Evolutionary conservation across 2,113 vertebrate species (phyloP), one percentile per base, ranked within the genome.

Genomic region (Brevimyrus niger): DNA sequence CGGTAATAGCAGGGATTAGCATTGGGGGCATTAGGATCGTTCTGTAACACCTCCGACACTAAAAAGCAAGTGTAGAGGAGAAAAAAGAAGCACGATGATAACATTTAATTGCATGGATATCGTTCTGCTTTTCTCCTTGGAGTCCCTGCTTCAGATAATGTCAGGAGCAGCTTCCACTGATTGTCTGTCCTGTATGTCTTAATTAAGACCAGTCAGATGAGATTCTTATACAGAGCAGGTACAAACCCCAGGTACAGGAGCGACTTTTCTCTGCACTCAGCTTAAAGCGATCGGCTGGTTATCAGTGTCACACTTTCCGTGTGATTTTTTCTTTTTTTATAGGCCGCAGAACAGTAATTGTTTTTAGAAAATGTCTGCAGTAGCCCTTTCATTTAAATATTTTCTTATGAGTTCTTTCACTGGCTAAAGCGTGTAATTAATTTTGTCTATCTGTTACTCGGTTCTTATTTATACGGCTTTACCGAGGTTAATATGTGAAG

Each of bases 51-150:
- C 80, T 23, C 42, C 94, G 92, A 92, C 91, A 87, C 89, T 86
- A 88, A 87, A 83, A 89, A 35, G 73, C 35, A 19, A 38, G 73
- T 42, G 73, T 35, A 80, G 35, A 42, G 35, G 11, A 38, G 87
- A 23, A 46, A 31, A 38, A 35, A 38, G 23, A 80, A 80, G 19
- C 42, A 58, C 84, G 51, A 88, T 93, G 93, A 93, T 92, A 92
- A 91, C 84, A 91, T 86, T 92, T 95, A 94, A 95, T 95, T 93
- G 91, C 90, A 89, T 94, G 91, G 90, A 87, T 90, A 85, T 46
- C 47, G 6, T 82, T 82, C 80, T 1, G 46, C 93, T 82, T 88
- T 48, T 31, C 42, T 88, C 93, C 91, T 89, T 92, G 92, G 89
- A 89, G 93, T 91, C 91, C 90, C 90, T 90, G 90, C 92, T 90